phyloP scores from a whole-genome alignment of 2,113 vertebrate species.

The Ciconia maguari region DNA sequence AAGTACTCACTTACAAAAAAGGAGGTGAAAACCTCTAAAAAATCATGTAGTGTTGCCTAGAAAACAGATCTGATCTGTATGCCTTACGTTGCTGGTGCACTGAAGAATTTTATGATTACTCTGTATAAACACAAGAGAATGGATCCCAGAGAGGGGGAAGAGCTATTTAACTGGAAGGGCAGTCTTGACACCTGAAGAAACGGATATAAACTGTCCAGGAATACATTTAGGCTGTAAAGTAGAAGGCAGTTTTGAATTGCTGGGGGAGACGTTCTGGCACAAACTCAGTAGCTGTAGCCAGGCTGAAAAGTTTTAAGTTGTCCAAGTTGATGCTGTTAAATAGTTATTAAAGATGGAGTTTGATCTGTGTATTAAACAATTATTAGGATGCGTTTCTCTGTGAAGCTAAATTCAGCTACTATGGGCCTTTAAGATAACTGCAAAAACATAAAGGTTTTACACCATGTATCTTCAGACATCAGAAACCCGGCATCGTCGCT shows the following conservation, averaged over 20 bases:
- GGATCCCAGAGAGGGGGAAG: not conserved
- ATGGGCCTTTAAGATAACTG: not conserved
- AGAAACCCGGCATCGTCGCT: not conserved
- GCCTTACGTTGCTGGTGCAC: not conserved
- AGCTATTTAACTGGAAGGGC: constrained; percentile 6
- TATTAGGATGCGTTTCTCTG: not conserved
- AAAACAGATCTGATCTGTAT: constrained; percentile 39
- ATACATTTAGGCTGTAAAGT: not conserved
- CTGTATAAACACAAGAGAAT: not conserved
- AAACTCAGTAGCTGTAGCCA: not conserved
- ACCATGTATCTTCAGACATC: not conserved
- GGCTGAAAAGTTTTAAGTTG: not conserved
- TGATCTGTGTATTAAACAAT: not conserved
- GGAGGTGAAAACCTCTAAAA: constrained; percentile 3
- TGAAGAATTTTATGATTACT: not conserved
- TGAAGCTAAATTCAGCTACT: not conserved
- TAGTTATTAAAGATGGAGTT: not conserved
- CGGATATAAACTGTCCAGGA: not conserved
- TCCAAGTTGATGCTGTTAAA: not conserved
- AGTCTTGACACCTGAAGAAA: constrained; percentile 34
- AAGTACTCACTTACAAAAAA: not conserved
- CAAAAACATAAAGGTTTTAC: not conserved
- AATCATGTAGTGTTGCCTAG: not conserved
- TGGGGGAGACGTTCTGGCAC: not conserved
- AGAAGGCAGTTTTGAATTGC: not conserved